Evolutionary conservation across 2,113 vertebrate species (phyloP).

Genomic region (Arizona elegans): DNA sequence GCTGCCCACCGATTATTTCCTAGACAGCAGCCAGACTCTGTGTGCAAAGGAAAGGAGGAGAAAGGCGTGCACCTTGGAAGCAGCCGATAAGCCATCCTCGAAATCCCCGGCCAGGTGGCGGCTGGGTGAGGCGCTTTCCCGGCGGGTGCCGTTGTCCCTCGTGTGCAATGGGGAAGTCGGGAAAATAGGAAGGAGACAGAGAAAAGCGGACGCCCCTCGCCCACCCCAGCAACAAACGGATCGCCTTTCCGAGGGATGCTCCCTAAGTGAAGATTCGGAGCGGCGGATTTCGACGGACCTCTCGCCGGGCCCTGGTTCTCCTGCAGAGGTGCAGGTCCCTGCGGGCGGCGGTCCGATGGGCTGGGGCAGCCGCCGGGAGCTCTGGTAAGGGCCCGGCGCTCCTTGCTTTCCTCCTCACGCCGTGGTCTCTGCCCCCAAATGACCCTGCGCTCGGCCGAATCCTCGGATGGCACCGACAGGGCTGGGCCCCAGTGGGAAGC

Average conservation of each 20-base stretch:
- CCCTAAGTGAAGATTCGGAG: neutral
- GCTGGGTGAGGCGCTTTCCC: neutral
- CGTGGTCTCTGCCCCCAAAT: conserved; percentile 59
- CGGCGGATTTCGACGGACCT: neutral
- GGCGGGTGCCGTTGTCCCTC: neutral
- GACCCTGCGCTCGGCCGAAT: conserved; percentile 80
- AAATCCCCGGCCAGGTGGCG: neutral
- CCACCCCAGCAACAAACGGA: neutral
- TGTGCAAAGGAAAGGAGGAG: neutral
- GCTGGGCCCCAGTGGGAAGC: conserved; percentile 37
- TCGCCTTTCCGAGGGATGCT: neutral
- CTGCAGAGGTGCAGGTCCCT: neutral
- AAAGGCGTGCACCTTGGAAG: neutral
- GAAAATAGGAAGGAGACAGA: neutral
- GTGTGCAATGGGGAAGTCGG: neutral
- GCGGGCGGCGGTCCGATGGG: neutral
- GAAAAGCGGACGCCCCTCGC: neutral
- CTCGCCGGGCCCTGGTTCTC: neutral
- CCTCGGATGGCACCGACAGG: conserved; percentile 68
- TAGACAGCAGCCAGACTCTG: conserved; percentile 9
- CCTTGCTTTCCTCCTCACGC: neutral
- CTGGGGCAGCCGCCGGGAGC: neutral
- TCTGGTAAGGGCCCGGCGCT: neutral
- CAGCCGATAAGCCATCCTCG: neutral
- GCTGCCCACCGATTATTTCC: conserved; percentile 10